Conservation (phyloP, 2,797 vertebrate genomes). For the Sebastes variabilis region DNA sequence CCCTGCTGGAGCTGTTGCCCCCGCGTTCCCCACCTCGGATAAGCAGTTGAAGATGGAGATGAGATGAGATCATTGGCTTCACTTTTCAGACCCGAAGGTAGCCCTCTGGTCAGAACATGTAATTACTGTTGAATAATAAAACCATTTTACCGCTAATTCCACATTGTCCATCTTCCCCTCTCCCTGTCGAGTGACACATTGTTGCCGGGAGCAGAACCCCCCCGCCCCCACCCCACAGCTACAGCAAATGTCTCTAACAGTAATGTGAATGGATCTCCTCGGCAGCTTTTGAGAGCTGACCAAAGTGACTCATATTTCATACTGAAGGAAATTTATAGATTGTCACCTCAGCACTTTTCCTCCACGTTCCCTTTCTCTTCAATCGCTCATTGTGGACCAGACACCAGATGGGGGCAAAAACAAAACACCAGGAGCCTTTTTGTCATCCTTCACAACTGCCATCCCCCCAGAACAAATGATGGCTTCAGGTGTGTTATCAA, state of each 20-base stretch:
- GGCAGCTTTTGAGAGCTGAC: constrained; percentile 45
- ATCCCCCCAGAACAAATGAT: constrained; percentile 60
- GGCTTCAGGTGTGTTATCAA: constrained; percentile 64
- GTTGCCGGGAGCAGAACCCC: constrained; percentile 5
- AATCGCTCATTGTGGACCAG: constrained; percentile 85
- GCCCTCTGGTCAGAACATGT: too few species aligned
- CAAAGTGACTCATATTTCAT: constrained; percentile 63
- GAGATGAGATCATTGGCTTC: too few species aligned
- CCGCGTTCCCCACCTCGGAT: too few species aligned
- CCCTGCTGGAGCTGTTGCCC: too few species aligned
- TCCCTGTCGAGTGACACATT: not conserved
- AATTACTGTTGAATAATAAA: not conserved
- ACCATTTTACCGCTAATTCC: not conserved
- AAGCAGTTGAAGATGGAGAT: too few species aligned
- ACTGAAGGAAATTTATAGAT: constrained; percentile 65
- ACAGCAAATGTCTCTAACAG: constrained; percentile 11
- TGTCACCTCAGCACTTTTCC: constrained; percentile 59
- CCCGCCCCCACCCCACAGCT: not conserved
- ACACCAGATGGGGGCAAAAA: constrained; percentile 89
- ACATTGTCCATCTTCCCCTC: not conserved
- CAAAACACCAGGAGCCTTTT: constrained; percentile 83
- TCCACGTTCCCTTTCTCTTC: constrained; percentile 74
- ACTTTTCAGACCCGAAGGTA: too few species aligned
- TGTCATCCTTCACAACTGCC: constrained; percentile 80
- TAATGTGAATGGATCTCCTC: constrained; percentile 56